phyloP scores from a whole-genome alignment of 2,888 invertebrate genomes.

The Machimus atricapillus region DNA sequence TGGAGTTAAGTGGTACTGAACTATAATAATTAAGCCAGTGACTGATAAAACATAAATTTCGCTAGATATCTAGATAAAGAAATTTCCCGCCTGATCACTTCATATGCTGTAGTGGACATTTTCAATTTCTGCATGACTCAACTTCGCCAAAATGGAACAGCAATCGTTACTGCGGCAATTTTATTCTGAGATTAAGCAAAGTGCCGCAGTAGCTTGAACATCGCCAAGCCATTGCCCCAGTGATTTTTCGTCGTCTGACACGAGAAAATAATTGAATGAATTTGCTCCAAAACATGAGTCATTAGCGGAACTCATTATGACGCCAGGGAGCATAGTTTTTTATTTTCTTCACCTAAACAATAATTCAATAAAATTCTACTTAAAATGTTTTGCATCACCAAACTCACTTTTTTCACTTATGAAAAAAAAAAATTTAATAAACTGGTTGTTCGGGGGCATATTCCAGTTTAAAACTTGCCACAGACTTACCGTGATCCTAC shows the following conservation, averaged over 20 bases:
- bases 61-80: not conserved
- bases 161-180: not conserved
- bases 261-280: not conserved
- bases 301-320: not conserved
- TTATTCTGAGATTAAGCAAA: not conserved
- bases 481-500: not conserved
- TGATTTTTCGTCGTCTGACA: not conserved
- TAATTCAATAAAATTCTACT: not conserved
- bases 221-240: not conserved
- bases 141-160: not conserved
- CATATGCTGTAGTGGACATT: not conserved
- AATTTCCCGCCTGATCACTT: not conserved
- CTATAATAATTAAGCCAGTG: too few species aligned
- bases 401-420: not conserved
- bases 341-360: not conserved
- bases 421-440: not conserved
- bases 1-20: not conserved
- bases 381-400: not conserved
- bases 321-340: not conserved
- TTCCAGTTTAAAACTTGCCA: not conserved
- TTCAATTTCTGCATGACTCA: not conserved
- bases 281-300: not conserved
- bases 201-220: not conserved
- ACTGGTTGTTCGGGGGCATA: not conserved
- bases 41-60: not conserved